Conservation (phyloP, 1,140 invertebrate genomes). For the Cardiocondyla obscurior region DNA sequence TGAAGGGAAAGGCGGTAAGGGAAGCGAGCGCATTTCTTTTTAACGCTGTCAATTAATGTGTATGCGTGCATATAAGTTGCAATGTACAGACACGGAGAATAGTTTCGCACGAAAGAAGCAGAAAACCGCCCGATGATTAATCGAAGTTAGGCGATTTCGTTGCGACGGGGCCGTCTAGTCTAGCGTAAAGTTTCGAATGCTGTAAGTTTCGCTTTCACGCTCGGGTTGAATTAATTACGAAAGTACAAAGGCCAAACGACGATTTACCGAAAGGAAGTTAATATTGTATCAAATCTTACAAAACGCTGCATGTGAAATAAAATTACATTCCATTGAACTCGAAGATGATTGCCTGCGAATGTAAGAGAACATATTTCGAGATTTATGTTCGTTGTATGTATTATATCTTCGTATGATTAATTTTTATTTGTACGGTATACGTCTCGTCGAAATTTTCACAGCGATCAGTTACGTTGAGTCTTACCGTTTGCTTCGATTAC, state of each 20-base stretch:
- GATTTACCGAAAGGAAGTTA: not conserved
- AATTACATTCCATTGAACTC: constrained; percentile 31
- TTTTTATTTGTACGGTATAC: not conserved
- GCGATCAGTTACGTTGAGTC: not conserved
- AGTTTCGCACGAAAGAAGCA: constrained; percentile 18
- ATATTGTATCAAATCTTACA: constrained; percentile 2
- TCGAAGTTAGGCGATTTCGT: constrained; percentile 22
- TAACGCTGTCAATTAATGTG: constrained; percentile 10
- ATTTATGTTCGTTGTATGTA: not conserved
- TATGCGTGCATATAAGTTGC: constrained; percentile 2
- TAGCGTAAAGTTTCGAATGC: constrained; percentile 7
- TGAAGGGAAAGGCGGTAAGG: too few species aligned
- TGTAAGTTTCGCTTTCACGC: constrained; percentile 2
- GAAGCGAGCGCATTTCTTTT: not conserved
- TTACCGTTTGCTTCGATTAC: not conserved
- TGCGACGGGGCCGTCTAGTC: constrained; percentile 5
- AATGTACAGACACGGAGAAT: constrained; percentile 10
- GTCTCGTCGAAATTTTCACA: not conserved
- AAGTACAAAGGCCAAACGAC: constrained; percentile 15
- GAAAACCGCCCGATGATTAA: not conserved
- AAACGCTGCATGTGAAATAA: constrained; percentile 34
- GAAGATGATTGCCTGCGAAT: constrained; percentile 1
- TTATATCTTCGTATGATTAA: too few species aligned
- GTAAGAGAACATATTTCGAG: not conserved
- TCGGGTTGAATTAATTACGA: constrained; percentile 23